Evolutionary conservation across 1,140 invertebrate genomes (phyloP).

Genomic region (Drosophila kepulauana): DNA sequence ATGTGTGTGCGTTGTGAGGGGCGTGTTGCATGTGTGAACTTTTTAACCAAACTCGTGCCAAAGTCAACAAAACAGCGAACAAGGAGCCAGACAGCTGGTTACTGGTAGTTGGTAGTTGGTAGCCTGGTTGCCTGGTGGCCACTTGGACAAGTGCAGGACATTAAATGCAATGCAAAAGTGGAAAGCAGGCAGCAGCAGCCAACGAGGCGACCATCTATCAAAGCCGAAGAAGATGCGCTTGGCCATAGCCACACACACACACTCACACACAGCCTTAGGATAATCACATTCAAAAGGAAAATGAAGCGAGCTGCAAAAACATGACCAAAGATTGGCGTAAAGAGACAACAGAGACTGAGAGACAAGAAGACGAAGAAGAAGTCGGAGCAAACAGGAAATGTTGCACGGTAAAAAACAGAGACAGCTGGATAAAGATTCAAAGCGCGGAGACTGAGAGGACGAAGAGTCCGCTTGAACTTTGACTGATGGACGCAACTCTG

Average conservation of each 20-base stretch:
- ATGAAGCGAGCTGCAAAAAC: constrained; percentile 79
- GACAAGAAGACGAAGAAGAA: no score
- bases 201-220: constrained; percentile 65
- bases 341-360: constrained; percentile 2
- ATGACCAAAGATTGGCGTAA: constrained; percentile 59
- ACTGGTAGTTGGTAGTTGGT: constrained; percentile 24
- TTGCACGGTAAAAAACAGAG: constrained; percentile 50
- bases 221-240: constrained; percentile 70
- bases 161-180: constrained; percentile 74
- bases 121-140: constrained; percentile 5
- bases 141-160: constrained; percentile 73
- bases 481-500: constrained; percentile 39
- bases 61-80: constrained; percentile 79
- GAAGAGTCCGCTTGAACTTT: constrained; percentile 35
- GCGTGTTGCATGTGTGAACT: constrained; percentile 76
- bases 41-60: constrained; percentile 82
- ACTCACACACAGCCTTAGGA: constrained; percentile 61
- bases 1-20: constrained; percentile 5
- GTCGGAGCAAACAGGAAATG: constrained; percentile 67
- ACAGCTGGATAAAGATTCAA: constrained; percentile 19
- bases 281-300: constrained; percentile 82
- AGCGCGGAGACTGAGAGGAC: background rate
- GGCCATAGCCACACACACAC: constrained; percentile 42
- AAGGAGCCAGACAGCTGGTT: constrained; percentile 37
- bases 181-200: constrained; percentile 9